Evolutionary conservation across 2,888 invertebrate genomes (phyloP).

Genomic region (Calliphora vomitoria): DNA sequence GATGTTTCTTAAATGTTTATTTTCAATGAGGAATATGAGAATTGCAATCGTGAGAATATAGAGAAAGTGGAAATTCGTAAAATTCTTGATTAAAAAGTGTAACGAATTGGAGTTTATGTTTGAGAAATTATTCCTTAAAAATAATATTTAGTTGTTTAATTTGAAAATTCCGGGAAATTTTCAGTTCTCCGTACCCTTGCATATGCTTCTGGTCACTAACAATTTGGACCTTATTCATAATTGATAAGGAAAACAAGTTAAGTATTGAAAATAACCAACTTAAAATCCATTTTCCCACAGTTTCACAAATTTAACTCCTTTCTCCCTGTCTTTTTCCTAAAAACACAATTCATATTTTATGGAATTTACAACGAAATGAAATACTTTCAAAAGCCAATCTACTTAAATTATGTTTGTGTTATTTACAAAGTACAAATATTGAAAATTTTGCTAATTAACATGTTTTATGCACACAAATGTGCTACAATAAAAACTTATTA

Average conservation of each 20-base stretch:
- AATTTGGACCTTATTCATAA: no score
- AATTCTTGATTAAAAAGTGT: not conserved
- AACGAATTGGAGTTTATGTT: not conserved
- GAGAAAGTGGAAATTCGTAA: not conserved
- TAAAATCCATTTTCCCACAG: not conserved
- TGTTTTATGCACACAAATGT: slow-evolving; percentile 63
- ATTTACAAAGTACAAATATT: slow-evolving; percentile 42
- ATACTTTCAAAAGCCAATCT: slow-evolving; percentile 17
- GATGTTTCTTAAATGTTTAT: not conserved
- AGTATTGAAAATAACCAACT: not conserved
- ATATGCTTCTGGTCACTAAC: no score
- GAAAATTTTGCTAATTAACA: slow-evolving; percentile 66
- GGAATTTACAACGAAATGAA: not conserved
- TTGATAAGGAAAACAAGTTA: not conserved
- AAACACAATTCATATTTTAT: not conserved
- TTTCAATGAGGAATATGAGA: not conserved
- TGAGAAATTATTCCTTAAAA: not conserved
- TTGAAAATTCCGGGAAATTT: no score
- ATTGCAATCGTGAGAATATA: not conserved
- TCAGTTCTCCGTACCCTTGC: no score
- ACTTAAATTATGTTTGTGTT: not conserved
- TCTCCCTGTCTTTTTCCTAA: not conserved
- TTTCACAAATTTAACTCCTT: not conserved
- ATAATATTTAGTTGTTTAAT: no score
- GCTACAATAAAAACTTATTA: slow-evolving; percentile 73